Percentiles rank a stretch among this genome's conserved stretches.
Evolutionary conservation across 2,888 invertebrate genomes (phyloP).

Genomic region (Hypercompe scribonia): DNA sequence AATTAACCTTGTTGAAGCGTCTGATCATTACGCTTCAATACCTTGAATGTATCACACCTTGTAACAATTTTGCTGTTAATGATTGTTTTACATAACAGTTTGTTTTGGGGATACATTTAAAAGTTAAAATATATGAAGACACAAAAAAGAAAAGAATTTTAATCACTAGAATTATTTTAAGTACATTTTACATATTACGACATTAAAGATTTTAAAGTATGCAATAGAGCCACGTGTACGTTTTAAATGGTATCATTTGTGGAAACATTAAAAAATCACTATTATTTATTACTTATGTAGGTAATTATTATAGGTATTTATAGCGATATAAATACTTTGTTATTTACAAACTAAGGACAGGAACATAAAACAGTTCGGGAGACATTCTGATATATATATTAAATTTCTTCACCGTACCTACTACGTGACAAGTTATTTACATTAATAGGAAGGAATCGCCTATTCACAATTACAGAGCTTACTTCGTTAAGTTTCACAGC

Average conservation of each 20-base stretch:
- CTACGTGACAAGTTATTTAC: slow-evolving; percentile 79
- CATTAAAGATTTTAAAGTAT: slow-evolving; percentile 78
- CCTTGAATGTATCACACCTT: neutral
- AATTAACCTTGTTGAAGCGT: slow-evolving; percentile 36
- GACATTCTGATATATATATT: slow-evolving; percentile 84
- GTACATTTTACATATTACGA: slow-evolving; percentile 83
- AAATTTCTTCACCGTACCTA: slow-evolving; percentile 76
- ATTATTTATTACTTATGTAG: slow-evolving; percentile 63
- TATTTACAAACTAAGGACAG: slow-evolving; percentile 84
- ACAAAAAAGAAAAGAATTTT: slow-evolving; percentile 59
- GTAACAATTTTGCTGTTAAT: slow-evolving; percentile 20
- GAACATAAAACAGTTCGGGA: slow-evolving; percentile 85
- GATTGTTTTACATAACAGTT: slow-evolving; percentile 31
- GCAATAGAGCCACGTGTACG: slow-evolving; percentile 73
- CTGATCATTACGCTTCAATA: slow-evolving; percentile 24
- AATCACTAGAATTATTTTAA: slow-evolving; percentile 77
- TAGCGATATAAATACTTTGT: slow-evolving; percentile 72
- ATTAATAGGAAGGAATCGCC: slow-evolving; percentile 73
- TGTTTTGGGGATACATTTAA: slow-evolving; percentile 30
- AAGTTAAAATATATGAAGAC: slow-evolving; percentile 48
- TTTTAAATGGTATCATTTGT: slow-evolving; percentile 74
- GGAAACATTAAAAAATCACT: slow-evolving; percentile 69
- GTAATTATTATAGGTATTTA: slow-evolving; percentile 63
- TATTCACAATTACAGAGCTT: slow-evolving; percentile 83
- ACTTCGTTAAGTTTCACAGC: slow-evolving; percentile 75